Evolutionary conservation across 2,888 invertebrate species (phyloP).

Genomic region (Cyclophora albipunctata): DNA sequence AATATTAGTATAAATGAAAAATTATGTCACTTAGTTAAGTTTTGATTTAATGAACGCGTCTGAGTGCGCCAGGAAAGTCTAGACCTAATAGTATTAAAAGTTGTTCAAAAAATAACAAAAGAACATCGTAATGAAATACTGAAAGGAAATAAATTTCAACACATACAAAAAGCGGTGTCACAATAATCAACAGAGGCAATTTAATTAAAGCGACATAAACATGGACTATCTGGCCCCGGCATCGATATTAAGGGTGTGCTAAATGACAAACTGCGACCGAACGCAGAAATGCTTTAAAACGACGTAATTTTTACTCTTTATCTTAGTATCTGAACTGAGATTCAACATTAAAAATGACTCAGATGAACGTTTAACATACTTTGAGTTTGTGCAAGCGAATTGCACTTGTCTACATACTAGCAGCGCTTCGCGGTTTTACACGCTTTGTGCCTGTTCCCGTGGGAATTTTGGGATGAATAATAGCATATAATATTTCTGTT

Average conservation of each 20-base stretch:
- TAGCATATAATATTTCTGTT: too few relatives aligned
- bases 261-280: constrained; percentile 66
- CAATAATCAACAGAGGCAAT: constrained; percentile 66
- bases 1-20: too few relatives aligned
- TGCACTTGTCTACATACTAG: constrained; percentile 45
- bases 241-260: constrained; percentile 69
- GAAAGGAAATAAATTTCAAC: constrained; percentile 51
- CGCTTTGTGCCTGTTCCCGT: too few relatives aligned
- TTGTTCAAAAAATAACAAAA: too few relatives aligned
- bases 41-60: too few relatives aligned
- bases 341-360: constrained; percentile 53
- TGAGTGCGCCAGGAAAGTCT: too few relatives aligned
- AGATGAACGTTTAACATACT: constrained; percentile 48
- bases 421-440: constrained; percentile 29
- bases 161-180: constrained; percentile 59
- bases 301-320: constrained; percentile 62
- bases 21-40: too few relatives aligned
- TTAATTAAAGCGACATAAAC: constrained; percentile 72
- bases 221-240: constrained; percentile 62
- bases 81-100: too few relatives aligned
- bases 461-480: too few relatives aligned
- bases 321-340: constrained; percentile 51
- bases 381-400: constrained; percentile 34
- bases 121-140: constrained; percentile 2
- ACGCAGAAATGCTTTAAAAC: constrained; percentile 62